A percentile compares a stretch with the other conserved stretches of the same genome.
Conservation (phyloP, 2,113 vertebrate species). For the Diglossa brunneiventris region DNA sequence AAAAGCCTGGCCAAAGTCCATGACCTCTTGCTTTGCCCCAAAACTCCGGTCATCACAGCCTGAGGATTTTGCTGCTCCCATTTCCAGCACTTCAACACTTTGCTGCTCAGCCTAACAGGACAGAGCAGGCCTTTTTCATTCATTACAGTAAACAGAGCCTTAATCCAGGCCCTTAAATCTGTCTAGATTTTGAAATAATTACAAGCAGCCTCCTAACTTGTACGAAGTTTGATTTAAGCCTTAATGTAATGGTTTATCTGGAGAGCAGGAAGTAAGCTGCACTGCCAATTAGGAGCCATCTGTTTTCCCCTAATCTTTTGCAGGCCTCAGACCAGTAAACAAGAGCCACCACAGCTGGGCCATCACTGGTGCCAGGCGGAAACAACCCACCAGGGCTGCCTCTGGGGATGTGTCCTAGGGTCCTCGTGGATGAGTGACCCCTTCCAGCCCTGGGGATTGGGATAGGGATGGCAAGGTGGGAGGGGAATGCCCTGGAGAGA, state of each 20-base stretch:
- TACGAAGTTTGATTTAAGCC: background rate
- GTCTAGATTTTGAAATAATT: constrained; percentile 23
- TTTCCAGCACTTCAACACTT: background rate
- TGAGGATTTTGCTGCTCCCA: background rate
- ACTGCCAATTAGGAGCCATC: constrained; percentile 52
- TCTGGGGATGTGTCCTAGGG: background rate
- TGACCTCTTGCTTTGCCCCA: background rate
- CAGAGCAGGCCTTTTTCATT: background rate
- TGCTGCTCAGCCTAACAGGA: background rate
- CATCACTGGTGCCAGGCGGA: rapidly evolving
- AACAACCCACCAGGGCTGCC: background rate
- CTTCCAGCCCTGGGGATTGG: background rate
- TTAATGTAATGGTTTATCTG: constrained; percentile 23
- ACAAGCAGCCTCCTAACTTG: constrained; percentile 20
- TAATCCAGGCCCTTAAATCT: constrained; percentile 3
- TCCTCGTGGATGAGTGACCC: background rate
- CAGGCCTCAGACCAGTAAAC: background rate
- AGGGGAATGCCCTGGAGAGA: background rate
- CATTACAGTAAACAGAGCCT: background rate
- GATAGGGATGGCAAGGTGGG: background rate
- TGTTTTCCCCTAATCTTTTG: constrained; percentile 28
- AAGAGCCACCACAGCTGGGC: background rate
- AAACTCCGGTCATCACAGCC: background rate
- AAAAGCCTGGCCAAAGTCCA: background rate
- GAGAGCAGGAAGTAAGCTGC: constrained; percentile 31